phyloP scores from a whole-genome alignment of 1,140 invertebrate species.

The Tetragonula clypearis region DNA sequence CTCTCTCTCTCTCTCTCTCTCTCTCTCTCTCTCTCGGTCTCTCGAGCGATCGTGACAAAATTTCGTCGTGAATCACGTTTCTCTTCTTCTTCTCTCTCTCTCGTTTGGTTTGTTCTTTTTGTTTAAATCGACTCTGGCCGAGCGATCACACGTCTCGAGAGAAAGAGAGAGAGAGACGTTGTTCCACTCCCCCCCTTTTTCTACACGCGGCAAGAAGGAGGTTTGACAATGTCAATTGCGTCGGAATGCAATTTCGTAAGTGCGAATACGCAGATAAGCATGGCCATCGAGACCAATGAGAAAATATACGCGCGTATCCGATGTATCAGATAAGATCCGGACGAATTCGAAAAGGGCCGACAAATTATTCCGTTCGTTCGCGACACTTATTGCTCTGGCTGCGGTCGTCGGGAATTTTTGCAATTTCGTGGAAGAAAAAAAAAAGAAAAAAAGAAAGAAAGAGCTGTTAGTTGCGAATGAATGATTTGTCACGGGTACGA shows the following conservation, averaged over 20 bases:
- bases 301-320: constrained; percentile 10
- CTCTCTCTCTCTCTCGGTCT: too few species aligned
- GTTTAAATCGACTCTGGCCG: background rate
- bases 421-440: too few species aligned
- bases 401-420: background rate
- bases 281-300: background rate
- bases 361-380: constrained; percentile 28
- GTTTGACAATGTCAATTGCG: constrained; percentile 47
- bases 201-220: background rate
- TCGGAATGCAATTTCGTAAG: constrained; percentile 52
- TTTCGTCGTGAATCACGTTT: too few species aligned
- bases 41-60: too few species aligned
- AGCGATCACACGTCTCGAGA: constrained; percentile 23
- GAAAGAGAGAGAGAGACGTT: too few species aligned
- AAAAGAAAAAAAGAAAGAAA: background rate
- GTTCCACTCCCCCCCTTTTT: too few species aligned
- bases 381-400: background rate
- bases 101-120: background rate
- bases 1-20: too few species aligned
- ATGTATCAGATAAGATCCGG: constrained; percentile 18
- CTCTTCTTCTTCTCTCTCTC: background rate
- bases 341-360: background rate
- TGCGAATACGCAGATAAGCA: constrained; percentile 30
- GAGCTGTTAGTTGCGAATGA: too few species aligned
- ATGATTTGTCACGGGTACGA: background rate